Percentiles rank a stretch among this genome's conserved stretches.
Evolutionary conservation across 2,888 invertebrate genomes (phyloP).

Genomic region (Notocelia uddmanniana): DNA sequence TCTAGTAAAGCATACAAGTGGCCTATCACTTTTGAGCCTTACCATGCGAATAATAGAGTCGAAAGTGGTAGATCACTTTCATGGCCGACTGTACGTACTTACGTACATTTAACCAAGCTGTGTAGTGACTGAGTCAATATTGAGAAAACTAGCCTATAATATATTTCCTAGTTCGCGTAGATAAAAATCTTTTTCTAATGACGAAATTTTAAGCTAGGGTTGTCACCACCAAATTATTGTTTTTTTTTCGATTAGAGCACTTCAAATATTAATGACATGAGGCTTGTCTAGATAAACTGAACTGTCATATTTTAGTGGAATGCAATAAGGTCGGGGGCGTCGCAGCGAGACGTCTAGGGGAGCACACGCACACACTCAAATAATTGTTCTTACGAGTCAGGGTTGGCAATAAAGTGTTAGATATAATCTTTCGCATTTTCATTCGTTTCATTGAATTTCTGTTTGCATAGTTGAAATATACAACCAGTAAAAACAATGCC

Average conservation of each 20-base stretch:
- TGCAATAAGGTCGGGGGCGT: slow-evolving; percentile 81
- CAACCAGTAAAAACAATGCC: not conserved
- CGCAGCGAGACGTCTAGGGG: slow-evolving; percentile 65
- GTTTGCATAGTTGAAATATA: not conserved
- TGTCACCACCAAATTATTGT: slow-evolving; percentile 38
- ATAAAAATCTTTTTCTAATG: not conserved
- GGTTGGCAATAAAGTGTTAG: slow-evolving; percentile 56
- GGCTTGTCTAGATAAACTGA: slow-evolving; percentile 63
- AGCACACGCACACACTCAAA: slow-evolving; percentile 70
- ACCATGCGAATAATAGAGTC: too few relatives aligned
- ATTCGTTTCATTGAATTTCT: not conserved
- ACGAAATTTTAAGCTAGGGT: slow-evolving; percentile 10
- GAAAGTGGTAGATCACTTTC: too few relatives aligned
- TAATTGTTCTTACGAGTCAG: slow-evolving; percentile 64
- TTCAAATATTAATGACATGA: slow-evolving; percentile 29
- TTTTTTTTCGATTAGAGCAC: slow-evolving; percentile 17
- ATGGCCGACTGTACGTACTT: too few relatives aligned
- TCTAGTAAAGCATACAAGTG: too few relatives aligned
- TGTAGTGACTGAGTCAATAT: not conserved
- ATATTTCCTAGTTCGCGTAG: too few relatives aligned
- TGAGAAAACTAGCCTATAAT: not conserved
- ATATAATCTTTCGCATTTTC: not conserved
- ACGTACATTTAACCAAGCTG: not conserved
- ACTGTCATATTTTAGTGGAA: slow-evolving; percentile 82
- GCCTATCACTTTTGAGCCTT: too few relatives aligned